phyloP scores from a whole-genome alignment of 2,797 vertebrate species.

The Anolis apletophallus region DNA sequence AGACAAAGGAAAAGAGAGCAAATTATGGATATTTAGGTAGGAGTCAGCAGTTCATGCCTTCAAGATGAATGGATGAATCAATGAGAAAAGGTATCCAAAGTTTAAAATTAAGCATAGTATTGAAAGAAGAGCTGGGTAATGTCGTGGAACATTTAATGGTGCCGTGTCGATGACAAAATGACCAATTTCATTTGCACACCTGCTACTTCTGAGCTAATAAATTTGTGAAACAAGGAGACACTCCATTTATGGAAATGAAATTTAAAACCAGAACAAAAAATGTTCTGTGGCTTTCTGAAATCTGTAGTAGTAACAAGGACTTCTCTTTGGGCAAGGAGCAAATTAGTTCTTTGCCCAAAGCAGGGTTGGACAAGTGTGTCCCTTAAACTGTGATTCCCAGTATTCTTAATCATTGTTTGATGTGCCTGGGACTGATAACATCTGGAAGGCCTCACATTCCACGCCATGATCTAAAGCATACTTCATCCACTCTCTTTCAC shows the following conservation, averaged over 20 bases:
- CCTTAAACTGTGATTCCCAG: no score
- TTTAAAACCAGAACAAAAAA: not conserved
- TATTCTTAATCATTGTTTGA: no score
- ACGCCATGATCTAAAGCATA: not conserved
- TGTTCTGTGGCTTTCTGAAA: not conserved
- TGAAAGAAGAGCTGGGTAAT: not conserved
- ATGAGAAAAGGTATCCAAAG: not conserved
- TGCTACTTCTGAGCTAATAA: no score
- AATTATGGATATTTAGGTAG: not conserved
- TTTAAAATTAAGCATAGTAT: not conserved
- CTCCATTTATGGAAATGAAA: not conserved
- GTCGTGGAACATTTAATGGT: not conserved
- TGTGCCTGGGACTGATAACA: no score
- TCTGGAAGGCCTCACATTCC: no score
- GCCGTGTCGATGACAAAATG: not conserved
- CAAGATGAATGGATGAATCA: not conserved
- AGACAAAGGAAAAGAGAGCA: not conserved
- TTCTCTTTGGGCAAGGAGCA: not conserved
- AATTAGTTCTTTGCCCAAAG: not conserved
- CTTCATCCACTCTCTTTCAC: not conserved
- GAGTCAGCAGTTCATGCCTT: not conserved
- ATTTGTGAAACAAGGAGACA: not conserved
- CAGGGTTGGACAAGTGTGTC: no score
- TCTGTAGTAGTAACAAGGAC: not conserved
- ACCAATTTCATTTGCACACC: no score